Percentiles rank a stretch among this genome's conserved stretches.
Conservation (phyloP, 2,888 invertebrate species). For the Tridacna gigas region DNA sequence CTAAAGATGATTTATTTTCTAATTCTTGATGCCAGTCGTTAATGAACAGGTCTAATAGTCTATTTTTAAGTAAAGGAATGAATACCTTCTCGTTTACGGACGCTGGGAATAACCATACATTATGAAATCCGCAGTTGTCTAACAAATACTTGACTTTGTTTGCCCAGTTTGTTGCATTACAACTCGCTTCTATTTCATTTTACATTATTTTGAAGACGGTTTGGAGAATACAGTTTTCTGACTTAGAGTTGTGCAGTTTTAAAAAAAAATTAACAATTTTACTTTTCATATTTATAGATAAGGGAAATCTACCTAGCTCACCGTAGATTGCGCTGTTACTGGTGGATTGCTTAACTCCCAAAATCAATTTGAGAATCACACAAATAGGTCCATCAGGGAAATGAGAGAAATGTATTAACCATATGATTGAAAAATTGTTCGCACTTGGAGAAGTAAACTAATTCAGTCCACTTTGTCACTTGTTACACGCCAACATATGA, state of each 20-base stretch:
- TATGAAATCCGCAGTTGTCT: neutral
- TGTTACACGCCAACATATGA: too few relatives aligned
- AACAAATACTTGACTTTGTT: neutral
- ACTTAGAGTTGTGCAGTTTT: neutral
- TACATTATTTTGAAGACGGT: neutral
- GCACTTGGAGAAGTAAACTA: too few relatives aligned
- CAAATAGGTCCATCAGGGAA: too few relatives aligned
- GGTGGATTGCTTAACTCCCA: neutral
- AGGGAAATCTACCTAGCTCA: conserved; percentile 9
- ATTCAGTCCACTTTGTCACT: too few relatives aligned
- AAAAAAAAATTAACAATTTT: conserved; percentile 10
- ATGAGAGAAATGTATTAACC: too few relatives aligned
- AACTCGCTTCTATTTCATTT: neutral
- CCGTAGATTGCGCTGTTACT: neutral
- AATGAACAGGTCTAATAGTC: conserved; percentile 8
- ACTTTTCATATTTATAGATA: neutral
- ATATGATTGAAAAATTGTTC: too few relatives aligned
- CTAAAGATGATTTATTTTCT: conserved; percentile 3
- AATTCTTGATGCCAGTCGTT: conserved; percentile 5
- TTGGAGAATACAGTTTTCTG: conserved; percentile 2
- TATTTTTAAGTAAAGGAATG: conserved; percentile 10
- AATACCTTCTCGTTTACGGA: conserved; percentile 11
- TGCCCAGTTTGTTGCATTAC: neutral
- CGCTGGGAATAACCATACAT: conserved; percentile 20
- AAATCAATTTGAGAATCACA: too few relatives aligned